Conservation (phyloP, 2,888 invertebrate genomes). For the Troides oblongomaculatus region DNA sequence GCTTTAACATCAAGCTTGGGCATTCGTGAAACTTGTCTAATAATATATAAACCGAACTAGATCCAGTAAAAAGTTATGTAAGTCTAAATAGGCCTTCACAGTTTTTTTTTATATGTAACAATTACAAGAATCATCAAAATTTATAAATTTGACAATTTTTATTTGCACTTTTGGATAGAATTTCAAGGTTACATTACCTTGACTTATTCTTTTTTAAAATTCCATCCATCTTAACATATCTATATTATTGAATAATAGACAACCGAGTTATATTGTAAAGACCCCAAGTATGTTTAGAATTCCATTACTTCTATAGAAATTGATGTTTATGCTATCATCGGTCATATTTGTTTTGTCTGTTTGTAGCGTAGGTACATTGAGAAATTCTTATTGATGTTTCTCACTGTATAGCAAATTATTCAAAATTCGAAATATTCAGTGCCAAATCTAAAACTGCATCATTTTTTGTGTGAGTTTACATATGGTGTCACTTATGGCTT, state of each 20-base stretch:
- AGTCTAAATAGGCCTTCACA: too few relatives aligned
- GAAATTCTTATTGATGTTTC: not conserved
- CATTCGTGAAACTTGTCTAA: too few relatives aligned
- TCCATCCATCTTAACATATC: conserved; percentile 22
- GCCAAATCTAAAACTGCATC: conserved; percentile 17
- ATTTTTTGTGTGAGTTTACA: too few relatives aligned
- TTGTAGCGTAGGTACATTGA: not conserved
- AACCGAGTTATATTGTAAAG: conserved; percentile 6
- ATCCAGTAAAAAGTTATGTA: too few relatives aligned
- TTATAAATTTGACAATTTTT: not conserved
- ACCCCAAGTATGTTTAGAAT: conserved; percentile 3
- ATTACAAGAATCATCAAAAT: too few relatives aligned
- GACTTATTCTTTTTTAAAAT: conserved; percentile 11
- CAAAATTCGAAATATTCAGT: conserved; percentile 19
- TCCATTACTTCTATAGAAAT: too few relatives aligned
- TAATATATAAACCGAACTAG: too few relatives aligned
- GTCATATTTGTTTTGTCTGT: too few relatives aligned
- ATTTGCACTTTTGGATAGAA: conserved; percentile 1
- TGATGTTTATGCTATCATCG: not conserved
- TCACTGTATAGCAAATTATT: conserved; percentile 1
- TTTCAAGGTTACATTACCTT: conserved; percentile 3
- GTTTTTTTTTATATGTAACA: too few relatives aligned
- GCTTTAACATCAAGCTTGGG: too few relatives aligned
- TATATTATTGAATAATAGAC: conserved; percentile 8
- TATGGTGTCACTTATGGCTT: too few relatives aligned